phyloP scores from a whole-genome alignment of 2,113 vertebrate species.

The Catagonus wagneri region DNA sequence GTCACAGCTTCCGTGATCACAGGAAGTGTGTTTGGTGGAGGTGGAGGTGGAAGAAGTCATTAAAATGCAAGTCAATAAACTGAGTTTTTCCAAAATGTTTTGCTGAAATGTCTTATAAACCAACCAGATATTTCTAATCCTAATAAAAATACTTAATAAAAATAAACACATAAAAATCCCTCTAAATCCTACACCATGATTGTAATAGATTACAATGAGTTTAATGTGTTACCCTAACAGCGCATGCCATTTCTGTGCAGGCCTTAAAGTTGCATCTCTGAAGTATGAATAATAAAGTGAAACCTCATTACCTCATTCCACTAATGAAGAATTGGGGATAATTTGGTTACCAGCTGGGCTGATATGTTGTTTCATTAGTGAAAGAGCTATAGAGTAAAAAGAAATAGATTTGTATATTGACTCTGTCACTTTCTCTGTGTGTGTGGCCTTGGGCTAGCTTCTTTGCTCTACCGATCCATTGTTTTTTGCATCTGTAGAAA shows the following conservation, averaged over 20 bases:
- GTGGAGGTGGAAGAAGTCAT: not conserved
- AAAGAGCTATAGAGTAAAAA: conserved; percentile 51
- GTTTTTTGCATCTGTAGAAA: conserved; percentile 36
- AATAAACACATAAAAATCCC: not conserved
- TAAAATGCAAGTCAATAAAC: not conserved
- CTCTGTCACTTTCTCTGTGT: conserved; percentile 51
- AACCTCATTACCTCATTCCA: conserved; percentile 50
- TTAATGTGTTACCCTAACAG: not conserved
- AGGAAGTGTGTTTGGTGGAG: not conserved
- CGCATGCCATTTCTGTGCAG: not conserved
- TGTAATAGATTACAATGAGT: not conserved
- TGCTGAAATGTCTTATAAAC: not conserved
- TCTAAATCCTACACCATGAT: not conserved
- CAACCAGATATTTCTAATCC: not conserved
- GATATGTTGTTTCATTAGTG: conserved; percentile 56
- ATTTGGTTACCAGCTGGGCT: conserved; percentile 50
- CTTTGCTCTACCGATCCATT: not conserved
- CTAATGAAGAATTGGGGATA: conserved; percentile 67
- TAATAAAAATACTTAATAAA: conserved; percentile 23
- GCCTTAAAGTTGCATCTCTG: not conserved
- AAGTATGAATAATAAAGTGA: conserved; percentile 48
- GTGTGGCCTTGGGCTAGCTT: conserved; percentile 2
- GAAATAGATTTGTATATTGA: conserved; percentile 63
- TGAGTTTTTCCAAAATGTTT: not conserved
- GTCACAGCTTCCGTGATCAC: not conserved